phyloP scores from a whole-genome alignment of 2,797 vertebrate species.

The Clarias platycephalus region DNA sequence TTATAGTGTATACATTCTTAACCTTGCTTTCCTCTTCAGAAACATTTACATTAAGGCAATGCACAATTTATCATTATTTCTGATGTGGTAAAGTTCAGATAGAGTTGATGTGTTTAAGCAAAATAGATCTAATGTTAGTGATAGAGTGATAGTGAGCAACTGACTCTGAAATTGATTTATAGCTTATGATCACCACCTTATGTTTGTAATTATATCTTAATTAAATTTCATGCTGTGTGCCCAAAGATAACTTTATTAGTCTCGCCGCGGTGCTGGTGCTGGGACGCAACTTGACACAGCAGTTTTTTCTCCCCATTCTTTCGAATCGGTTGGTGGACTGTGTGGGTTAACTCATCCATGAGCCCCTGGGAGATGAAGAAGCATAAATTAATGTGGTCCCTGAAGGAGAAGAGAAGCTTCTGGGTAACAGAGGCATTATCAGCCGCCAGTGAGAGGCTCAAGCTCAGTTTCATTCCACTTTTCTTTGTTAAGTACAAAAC shows the following conservation, averaged over 20 bases:
- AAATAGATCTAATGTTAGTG: constrained; percentile 36
- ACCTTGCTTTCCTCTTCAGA: neutral
- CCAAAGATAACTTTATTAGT: constrained; percentile 54
- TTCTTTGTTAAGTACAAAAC: constrained; percentile 79
- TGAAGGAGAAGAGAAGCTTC: constrained; percentile 68
- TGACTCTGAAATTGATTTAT: constrained; percentile 55
- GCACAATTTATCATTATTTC: constrained; percentile 6
- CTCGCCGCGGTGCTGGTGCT: constrained; percentile 39
- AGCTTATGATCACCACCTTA: constrained; percentile 51
- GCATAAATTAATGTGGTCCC: constrained; percentile 78
- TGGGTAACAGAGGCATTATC: constrained; percentile 72
- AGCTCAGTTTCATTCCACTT: constrained; percentile 76
- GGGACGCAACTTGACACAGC: constrained; percentile 70
- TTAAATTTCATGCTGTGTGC: constrained; percentile 56
- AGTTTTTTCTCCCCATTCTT: constrained; percentile 65
- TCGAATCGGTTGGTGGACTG: constrained; percentile 63
- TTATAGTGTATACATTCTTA: neutral
- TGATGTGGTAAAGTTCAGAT: constrained; percentile 5
- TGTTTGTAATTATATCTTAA: constrained; percentile 60
- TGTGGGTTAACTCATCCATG: constrained; percentile 71
- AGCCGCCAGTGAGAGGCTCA: constrained; percentile 67
- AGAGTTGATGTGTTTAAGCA: constrained; percentile 14
- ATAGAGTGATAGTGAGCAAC: constrained; percentile 53
- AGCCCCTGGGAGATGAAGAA: constrained; percentile 75
- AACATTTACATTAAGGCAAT: constrained; percentile 3